phyloP scores from a whole-genome alignment of 2,888 invertebrate species.

The Thelaira solivaga region DNA sequence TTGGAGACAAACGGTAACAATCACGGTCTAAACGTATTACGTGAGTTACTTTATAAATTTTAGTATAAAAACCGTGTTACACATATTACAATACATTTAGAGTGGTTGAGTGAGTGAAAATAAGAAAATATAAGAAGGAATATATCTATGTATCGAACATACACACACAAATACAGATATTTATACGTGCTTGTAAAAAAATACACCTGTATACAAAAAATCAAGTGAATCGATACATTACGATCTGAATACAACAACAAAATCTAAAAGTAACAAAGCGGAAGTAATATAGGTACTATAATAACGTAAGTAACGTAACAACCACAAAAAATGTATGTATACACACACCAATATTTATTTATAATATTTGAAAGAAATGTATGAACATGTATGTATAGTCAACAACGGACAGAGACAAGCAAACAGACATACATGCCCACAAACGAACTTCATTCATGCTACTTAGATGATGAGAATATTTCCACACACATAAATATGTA shows the following conservation, averaged over 20 bases:
- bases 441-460: conserved; percentile 28
- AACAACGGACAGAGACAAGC: neutral
- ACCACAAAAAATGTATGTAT: conserved; percentile 1
- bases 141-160: neutral
- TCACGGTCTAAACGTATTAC: conserved; percentile 17
- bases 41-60: conserved; percentile 26
- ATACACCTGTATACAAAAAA: conserved; percentile 1
- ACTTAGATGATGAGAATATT: conserved; percentile 2
- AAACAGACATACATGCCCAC: neutral
- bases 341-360: neutral
- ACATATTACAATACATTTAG: conserved; percentile 38
- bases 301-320: conserved; percentile 55
- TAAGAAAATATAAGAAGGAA: neutral
- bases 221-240: conserved; percentile 41
- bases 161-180: neutral
- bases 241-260: conserved; percentile 13
- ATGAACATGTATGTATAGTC: neutral
- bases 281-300: conserved; percentile 43
- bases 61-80: conserved; percentile 3
- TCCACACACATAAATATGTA: neutral
- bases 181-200: neutral
- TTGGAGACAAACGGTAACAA: neutral
- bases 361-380: neutral
- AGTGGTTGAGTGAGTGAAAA: conserved; percentile 7
- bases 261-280: conserved; percentile 42